These are phyloP conservation scores for Collichthys lucidus DNA, from an alignment of 2,113 vertebrate species.

Conservation along the genomic window DNA sequence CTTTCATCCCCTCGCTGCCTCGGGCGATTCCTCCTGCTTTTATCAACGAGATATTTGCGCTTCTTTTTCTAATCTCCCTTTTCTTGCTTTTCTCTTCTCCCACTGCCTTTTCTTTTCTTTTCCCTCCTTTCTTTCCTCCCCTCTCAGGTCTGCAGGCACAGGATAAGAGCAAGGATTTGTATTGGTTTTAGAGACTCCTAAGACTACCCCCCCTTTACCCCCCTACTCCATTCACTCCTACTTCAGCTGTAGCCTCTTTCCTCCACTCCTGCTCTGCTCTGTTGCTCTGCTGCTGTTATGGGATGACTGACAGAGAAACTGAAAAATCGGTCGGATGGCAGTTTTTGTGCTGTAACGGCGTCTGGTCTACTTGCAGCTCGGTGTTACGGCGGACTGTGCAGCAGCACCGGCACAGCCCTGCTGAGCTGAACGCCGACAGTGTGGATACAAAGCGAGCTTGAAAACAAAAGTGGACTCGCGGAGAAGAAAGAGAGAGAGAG, in stretches of 20 bases:
- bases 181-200: conserved; percentile 93
- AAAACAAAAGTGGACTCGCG: conserved; percentile 33
- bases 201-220: conserved; percentile 31
- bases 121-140: conserved; percentile 64
- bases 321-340: conserved; percentile 20
- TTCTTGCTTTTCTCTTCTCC: conserved; percentile 57
- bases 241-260: conserved; percentile 55
- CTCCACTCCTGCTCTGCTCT: conserved; percentile 80
- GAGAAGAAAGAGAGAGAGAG: conserved; percentile 30
- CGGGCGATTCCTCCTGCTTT: conserved; percentile 55
- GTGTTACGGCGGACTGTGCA: conserved; percentile 88
- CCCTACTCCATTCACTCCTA: background rate
- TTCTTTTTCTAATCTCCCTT: conserved; percentile 66
- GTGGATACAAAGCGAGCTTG: conserved; percentile 42
- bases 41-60: conserved; percentile 46
- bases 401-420: conserved; percentile 80
- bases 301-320: conserved; percentile 51
- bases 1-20: conserved; percentile 57
- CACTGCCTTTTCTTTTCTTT: conserved; percentile 50
- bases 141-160: conserved; percentile 94
- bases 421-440: conserved; percentile 88
- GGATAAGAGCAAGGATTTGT: conserved; percentile 98
- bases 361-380: conserved; percentile 98
- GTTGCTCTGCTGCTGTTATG: conserved; percentile 44
- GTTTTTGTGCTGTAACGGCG: conserved; percentile 87